Evolutionary conservation across 2,113 vertebrate species (phyloP).

Genomic region (Megaceryle torquata): DNA sequence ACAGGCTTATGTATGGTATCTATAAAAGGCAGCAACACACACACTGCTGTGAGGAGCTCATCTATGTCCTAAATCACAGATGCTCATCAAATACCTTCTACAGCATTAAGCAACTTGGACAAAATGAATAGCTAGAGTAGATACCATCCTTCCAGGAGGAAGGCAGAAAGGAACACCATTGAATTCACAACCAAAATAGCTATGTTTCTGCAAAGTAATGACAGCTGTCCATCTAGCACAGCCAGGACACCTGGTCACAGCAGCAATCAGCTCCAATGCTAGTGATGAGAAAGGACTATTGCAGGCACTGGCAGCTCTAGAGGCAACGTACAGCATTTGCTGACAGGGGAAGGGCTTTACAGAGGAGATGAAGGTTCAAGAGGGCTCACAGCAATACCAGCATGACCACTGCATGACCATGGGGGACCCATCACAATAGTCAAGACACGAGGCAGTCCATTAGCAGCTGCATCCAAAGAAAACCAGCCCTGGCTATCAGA

Average conservation of each 20-base stretch:
- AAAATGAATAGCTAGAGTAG: background rate
- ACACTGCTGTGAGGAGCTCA: background rate
- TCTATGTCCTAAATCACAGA: background rate
- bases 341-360: background rate
- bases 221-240: background rate
- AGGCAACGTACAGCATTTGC: background rate
- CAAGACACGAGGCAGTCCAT: background rate
- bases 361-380: background rate
- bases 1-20: background rate
- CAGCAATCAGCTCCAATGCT: fast-evolving
- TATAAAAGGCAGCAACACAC: background rate
- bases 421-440: background rate
- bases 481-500: background rate
- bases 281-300: fast-evolving
- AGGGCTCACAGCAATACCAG: background rate
- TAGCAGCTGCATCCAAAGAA: background rate
- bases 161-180: background rate
- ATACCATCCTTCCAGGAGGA: background rate
- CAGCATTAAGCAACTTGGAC: background rate
- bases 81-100: background rate
- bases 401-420: fast-evolving
- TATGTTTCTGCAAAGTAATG: background rate
- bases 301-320: background rate
- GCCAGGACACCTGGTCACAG: background rate
- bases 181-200: background rate